Percentiles rank a stretch among this genome's conserved stretches.
phyloP scores from a whole-genome alignment of 2,888 invertebrate genomes.

The Pammene aurita region DNA sequence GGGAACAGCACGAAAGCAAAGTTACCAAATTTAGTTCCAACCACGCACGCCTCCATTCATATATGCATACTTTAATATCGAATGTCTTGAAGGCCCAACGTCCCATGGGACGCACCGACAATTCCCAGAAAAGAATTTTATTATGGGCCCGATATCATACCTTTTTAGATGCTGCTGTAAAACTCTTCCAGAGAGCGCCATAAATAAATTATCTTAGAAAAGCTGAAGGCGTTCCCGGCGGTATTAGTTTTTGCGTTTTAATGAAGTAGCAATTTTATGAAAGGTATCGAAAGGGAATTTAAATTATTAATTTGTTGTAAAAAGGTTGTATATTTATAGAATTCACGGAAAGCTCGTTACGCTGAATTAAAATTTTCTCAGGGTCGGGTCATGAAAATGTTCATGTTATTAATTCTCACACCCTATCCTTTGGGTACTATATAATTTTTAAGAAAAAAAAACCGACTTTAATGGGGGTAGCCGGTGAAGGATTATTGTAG shows the following conservation, averaged over 20 bases:
- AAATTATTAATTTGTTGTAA: background rate
- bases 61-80: slow-evolving; percentile 25
- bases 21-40: too few relatives aligned
- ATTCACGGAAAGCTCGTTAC: too few relatives aligned
- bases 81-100: slow-evolving; percentile 1
- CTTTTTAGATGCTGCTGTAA: slow-evolving; percentile 7
- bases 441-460: too few relatives aligned
- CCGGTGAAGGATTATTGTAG: too few relatives aligned
- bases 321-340: background rate
- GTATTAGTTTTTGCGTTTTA: slow-evolving; percentile 12
- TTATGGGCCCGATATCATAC: slow-evolving; percentile 27
- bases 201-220: slow-evolving; percentile 33
- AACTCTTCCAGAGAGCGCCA: slow-evolving; percentile 8
- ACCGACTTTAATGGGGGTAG: too few relatives aligned
- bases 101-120: slow-evolving; percentile 25
- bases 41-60: background rate
- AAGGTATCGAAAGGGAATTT: background rate
- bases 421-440: background rate
- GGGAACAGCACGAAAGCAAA: background rate
- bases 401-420: background rate
- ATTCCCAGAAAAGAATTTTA: slow-evolving; percentile 33
- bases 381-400: background rate
- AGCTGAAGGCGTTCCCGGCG: slow-evolving; percentile 15
- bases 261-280: background rate
- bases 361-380: too few relatives aligned